These are phyloP conservation scores for Girardia tigrina DNA, from an alignment of 2,888 invertebrate species.

Conservation along the genomic window DNA sequence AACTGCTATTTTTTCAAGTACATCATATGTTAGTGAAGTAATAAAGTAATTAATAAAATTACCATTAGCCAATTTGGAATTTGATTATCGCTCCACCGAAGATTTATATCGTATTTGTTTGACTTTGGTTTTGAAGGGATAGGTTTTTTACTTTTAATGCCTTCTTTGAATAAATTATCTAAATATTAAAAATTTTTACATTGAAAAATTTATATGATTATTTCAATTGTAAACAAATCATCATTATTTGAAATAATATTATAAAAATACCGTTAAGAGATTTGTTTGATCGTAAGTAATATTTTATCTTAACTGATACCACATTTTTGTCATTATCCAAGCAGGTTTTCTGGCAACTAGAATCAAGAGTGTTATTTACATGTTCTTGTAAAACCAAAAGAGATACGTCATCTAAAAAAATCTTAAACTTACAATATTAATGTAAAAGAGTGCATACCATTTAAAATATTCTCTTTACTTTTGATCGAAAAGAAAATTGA, in stretches of 20 bases:
- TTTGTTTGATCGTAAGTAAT: background rate
- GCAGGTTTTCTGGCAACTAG: background rate
- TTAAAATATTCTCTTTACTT: background rate
- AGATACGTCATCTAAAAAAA: background rate
- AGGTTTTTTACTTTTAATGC: background rate
- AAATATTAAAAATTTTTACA: background rate
- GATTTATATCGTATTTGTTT: background rate
- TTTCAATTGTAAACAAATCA: no score
- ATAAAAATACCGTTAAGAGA: background rate
- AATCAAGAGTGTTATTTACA: background rate
- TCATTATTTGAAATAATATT: background rate
- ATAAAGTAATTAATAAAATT: no score
- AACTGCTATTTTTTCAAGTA: no score
- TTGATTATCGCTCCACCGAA: background rate
- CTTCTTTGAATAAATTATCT: background rate
- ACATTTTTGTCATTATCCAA: background rate
- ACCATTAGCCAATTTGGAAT: slow-evolving; percentile 2
- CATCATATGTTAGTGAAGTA: no score
- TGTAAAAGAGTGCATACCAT: no score
- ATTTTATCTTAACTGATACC: background rate
- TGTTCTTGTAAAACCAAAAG: background rate
- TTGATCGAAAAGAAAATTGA: background rate
- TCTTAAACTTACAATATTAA: background rate
- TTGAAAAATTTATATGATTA: background rate
- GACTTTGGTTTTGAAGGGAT: background rate